Evolutionary conservation across 2,113 vertebrate genomes (phyloP).

Genomic region (Shinisaurus crocodilurus): DNA sequence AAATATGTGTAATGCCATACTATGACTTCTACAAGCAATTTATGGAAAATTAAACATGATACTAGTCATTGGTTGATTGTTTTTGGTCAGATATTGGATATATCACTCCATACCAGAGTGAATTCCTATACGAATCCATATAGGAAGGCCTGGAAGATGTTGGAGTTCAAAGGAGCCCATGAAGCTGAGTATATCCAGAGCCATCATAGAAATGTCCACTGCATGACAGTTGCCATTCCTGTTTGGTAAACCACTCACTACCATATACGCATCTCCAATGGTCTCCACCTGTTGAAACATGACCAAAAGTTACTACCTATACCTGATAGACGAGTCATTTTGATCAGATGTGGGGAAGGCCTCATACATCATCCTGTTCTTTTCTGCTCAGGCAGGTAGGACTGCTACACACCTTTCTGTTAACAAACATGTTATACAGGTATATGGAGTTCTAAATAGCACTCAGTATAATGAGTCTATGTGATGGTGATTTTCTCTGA

Average conservation of each 20-base stretch:
- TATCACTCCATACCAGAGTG: conserved; percentile 87
- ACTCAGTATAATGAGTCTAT: conserved; percentile 30
- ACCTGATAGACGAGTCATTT: background rate
- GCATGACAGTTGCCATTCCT: conserved; percentile 94
- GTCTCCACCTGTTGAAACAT: conserved; percentile 90
- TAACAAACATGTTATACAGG: background rate
- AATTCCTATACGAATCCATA: conserved; percentile 98
- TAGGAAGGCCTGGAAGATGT: conserved; percentile 93
- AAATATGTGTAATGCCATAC: background rate
- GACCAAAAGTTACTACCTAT: conserved; percentile 16
- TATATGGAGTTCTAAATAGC: background rate
- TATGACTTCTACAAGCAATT: background rate
- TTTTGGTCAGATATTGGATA: conserved; percentile 1
- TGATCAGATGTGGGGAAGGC: conserved; percentile 24
- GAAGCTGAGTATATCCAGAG: conserved; percentile 94
- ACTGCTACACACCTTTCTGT: conserved; percentile 11
- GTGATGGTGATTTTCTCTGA: background rate
- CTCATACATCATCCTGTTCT: conserved; percentile 12
- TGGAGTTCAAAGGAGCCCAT: conserved; percentile 92
- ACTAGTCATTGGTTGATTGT: conserved; percentile 2
- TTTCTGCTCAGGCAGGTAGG: conserved; percentile 7
- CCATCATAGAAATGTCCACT: conserved; percentile 95
- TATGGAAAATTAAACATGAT: conserved; percentile 20
- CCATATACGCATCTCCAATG: conserved; percentile 98
- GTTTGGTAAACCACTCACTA: conserved; percentile 93